Evolutionary conservation across 1,140 invertebrate genomes (phyloP).

Genomic region (Hycleus cichorii): DNA sequence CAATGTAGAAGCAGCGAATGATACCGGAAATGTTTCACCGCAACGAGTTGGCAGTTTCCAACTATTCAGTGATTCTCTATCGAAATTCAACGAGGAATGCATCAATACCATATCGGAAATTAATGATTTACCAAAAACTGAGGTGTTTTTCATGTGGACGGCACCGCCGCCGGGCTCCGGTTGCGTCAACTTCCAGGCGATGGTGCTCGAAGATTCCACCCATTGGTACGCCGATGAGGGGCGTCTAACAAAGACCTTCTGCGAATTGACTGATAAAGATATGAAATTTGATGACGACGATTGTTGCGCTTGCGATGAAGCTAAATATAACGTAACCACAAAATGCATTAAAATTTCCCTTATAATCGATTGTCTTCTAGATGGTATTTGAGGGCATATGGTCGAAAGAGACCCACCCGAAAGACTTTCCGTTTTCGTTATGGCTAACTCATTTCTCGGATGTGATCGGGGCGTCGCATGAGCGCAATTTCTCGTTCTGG

Average conservation of each 20-base stretch:
- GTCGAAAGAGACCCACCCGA: constrained; percentile 93
- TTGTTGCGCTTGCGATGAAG: constrained; percentile 89
- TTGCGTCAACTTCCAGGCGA: constrained; percentile 79
- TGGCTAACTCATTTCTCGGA: constrained; percentile 98
- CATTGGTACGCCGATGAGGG: constrained; percentile 90
- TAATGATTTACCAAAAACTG: constrained; percentile 70
- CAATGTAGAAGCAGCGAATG: constrained; percentile 60
- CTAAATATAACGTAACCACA: constrained; percentile 71
- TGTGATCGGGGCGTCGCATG: constrained; percentile 92
- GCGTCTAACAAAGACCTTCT: constrained; percentile 69
- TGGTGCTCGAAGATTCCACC: constrained; percentile 74
- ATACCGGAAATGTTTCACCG: constrained; percentile 45
- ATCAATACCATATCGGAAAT: constrained; percentile 77
- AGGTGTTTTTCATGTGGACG: constrained; percentile 86
- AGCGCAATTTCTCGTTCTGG: constrained; percentile 88
- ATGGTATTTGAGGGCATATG: constrained; percentile 92
- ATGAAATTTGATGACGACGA: constrained; percentile 45
- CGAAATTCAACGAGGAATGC: constrained; percentile 78
- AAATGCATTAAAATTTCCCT: neutral
- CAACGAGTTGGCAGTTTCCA: constrained; percentile 66
- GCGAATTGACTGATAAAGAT: constrained; percentile 61
- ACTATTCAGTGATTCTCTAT: constrained; percentile 70
- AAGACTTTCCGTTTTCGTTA: constrained; percentile 84
- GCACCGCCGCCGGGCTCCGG: constrained; percentile 76
- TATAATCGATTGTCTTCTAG: constrained; percentile 42